Conservation (phyloP, 2,113 vertebrate genomes). For the Jacana jacana region DNA sequence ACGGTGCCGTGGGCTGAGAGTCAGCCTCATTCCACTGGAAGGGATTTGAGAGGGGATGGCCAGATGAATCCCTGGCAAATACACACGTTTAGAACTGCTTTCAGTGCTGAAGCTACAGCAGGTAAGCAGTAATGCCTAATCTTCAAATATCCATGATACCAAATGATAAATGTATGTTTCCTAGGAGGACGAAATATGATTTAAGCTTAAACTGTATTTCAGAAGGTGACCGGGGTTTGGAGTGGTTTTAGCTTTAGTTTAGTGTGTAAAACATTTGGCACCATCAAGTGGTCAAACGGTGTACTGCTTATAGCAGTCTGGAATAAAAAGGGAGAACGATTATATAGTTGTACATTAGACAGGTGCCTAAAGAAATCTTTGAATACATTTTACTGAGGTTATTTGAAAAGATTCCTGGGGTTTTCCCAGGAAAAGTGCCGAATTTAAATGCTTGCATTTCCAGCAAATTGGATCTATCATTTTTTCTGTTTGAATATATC, state of each 20-base stretch:
- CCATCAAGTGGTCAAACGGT: conserved; percentile 57
- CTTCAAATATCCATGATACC: background rate
- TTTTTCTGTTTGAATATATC: background rate
- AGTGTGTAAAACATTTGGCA: conserved; percentile 5
- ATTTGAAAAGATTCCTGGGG: background rate
- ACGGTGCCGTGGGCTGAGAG: background rate
- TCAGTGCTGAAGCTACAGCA: background rate
- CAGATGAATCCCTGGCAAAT: background rate
- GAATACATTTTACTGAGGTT: background rate
- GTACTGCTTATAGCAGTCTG: background rate
- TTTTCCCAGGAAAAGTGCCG: background rate
- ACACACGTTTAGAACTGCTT: background rate
- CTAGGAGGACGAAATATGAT: background rate
- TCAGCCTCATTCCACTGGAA: background rate
- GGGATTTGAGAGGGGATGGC: background rate
- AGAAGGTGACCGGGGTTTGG: background rate
- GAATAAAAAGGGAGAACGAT: background rate
- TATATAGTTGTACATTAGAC: background rate
- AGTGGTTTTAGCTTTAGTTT: background rate
- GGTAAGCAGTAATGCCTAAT: background rate
- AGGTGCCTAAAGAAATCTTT: background rate
- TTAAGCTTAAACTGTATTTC: background rate
- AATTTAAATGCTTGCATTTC: background rate
- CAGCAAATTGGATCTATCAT: background rate
- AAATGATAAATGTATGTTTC: background rate